These are phyloP conservation scores for Columba livia DNA, from an alignment of 2,113 vertebrate genomes.

Conservation along the genomic window DNA sequence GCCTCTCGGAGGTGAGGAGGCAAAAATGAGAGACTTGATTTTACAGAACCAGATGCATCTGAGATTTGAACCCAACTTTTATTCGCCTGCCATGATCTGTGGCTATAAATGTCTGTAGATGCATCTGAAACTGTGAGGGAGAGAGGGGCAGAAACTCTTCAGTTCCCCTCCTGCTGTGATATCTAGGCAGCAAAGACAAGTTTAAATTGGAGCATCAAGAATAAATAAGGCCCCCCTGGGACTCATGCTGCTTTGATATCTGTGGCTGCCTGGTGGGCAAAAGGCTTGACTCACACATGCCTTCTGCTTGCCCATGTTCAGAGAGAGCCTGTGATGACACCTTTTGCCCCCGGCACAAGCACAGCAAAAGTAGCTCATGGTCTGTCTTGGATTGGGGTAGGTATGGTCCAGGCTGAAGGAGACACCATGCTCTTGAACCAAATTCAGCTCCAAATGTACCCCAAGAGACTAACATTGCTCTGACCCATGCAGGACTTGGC, in stretches of 20 bases:
- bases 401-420: background rate
- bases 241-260: background rate
- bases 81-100: background rate
- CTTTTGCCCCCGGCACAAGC: background rate
- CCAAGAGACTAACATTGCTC: background rate
- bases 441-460: background rate
- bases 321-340: background rate
- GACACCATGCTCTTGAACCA: background rate
- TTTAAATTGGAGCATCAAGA: conserved; percentile 17
- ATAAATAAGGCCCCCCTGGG: conserved; percentile 21
- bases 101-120: conserved; percentile 14
- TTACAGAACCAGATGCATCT: background rate
- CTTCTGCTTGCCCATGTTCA: background rate
- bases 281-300: background rate
- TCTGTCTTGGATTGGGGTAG: background rate
- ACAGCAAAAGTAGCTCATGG: background rate
- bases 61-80: background rate
- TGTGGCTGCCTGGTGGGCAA: background rate
- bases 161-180: background rate
- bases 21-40: background rate
- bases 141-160: background rate
- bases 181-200: conserved; percentile 7
- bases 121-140: background rate
- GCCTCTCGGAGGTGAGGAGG: background rate
- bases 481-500: background rate